These are phyloP conservation scores for Drosophila percnosoma DNA, from an alignment of 2,888 invertebrate species.

Conservation along the genomic window DNA sequence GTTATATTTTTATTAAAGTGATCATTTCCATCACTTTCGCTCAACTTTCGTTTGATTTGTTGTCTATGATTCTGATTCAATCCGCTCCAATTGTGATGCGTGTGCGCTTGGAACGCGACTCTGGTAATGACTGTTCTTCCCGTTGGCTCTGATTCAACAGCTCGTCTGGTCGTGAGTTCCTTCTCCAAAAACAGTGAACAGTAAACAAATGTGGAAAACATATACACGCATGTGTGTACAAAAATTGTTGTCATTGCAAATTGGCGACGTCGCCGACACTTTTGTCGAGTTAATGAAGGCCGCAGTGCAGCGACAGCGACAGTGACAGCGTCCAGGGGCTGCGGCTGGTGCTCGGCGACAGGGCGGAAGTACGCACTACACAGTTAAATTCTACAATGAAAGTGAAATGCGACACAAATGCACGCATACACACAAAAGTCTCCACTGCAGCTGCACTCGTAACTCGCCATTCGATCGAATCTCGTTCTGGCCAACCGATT, in stretches of 20 bases:
- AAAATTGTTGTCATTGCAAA: conserved; percentile 74
- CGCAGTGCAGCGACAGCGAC: conserved; percentile 34
- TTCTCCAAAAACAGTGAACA: conserved; percentile 65
- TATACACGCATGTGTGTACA: conserved; percentile 14
- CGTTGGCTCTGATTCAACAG: conserved; percentile 59
- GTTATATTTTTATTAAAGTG: neutral
- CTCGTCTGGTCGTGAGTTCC: conserved; percentile 66
- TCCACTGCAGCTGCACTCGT: conserved; percentile 49
- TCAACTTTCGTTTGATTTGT: conserved; percentile 16
- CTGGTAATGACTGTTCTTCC: conserved; percentile 70
- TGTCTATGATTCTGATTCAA: conserved; percentile 13
- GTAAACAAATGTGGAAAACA: conserved; percentile 47
- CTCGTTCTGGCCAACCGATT: conserved; percentile 2
- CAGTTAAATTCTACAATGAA: conserved; percentile 70
- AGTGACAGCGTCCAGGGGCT: conserved; percentile 23
- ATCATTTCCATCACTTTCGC: conserved; percentile 20
- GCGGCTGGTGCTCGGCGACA: conserved; percentile 32
- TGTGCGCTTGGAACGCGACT: conserved; percentile 71
- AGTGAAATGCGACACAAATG: conserved; percentile 65
- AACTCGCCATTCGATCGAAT: conserved; percentile 45
- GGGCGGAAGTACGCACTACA: conserved; percentile 77
- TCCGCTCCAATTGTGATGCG: conserved; percentile 59
- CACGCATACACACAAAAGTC: conserved; percentile 31
- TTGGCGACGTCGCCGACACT: conserved; percentile 68
- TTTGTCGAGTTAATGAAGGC: conserved; percentile 75